phyloP scores from a whole-genome alignment of 2,113 vertebrate species.

The Triplophysa tibetana region DNA sequence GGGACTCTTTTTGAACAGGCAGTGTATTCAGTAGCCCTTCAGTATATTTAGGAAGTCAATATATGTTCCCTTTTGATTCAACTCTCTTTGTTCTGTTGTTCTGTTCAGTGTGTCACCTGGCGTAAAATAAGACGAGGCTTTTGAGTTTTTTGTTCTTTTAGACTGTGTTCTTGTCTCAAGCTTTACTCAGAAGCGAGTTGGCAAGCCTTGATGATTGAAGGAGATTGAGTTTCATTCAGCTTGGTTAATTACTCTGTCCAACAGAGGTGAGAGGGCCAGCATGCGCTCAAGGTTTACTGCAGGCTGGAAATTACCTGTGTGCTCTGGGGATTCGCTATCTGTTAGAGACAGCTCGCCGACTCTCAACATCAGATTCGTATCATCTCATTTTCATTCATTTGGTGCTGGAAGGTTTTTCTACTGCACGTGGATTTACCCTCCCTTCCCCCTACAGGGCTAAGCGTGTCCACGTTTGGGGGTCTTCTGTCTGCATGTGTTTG shows the following conservation, averaged over 20 bases:
- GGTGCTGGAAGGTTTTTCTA: constrained; percentile 20
- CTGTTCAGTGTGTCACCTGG: constrained; percentile 23
- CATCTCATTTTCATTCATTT: constrained; percentile 38
- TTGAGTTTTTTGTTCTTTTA: constrained; percentile 16
- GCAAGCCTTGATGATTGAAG: constrained; percentile 63
- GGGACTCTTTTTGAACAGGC: no score
- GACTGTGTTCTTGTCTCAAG: constrained; percentile 48
- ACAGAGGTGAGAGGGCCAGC: constrained; percentile 61
- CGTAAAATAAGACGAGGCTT: background rate
- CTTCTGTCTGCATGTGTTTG: constrained; percentile 4
- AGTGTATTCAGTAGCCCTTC: no score
- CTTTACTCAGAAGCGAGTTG: constrained; percentile 52
- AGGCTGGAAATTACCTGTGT: constrained; percentile 48
- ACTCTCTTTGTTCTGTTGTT: constrained; percentile 27
- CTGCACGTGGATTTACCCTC: background rate
- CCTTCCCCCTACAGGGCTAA: background rate
- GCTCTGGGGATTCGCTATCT: constrained; percentile 54
- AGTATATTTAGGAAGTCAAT: no score
- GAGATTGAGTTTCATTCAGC: constrained; percentile 68
- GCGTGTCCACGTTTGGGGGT: background rate
- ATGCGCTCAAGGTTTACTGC: constrained; percentile 27
- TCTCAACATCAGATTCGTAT: constrained; percentile 50
- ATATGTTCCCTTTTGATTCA: constrained; percentile 1
- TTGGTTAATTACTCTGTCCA: constrained; percentile 72
- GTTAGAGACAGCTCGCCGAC: constrained; percentile 47